These are phyloP conservation scores for Lepas anatifera DNA, from an alignment of 2,888 invertebrate genomes.

Conservation along the genomic window DNA sequence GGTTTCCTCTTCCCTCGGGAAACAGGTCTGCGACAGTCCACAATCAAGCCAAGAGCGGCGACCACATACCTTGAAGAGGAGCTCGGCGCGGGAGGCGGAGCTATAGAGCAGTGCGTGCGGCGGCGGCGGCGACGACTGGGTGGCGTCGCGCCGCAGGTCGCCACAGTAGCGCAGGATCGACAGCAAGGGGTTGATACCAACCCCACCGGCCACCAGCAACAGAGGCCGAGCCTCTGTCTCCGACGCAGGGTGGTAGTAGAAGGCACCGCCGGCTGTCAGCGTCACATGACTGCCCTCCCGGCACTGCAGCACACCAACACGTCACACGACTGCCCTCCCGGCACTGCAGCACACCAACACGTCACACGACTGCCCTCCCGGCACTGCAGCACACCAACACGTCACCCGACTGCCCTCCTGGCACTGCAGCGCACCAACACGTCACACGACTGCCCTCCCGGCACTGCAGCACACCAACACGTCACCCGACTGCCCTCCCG, in stretches of 20 bases:
- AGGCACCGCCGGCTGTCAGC: conserved; percentile 36
- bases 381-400: no score
- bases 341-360: background rate
- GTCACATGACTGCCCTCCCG: conserved; percentile 30
- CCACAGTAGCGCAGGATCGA: conserved; percentile 33
- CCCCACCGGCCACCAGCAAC: conserved; percentile 38
- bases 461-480: no score
- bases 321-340: background rate
- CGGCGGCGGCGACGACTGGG: conserved; percentile 19
- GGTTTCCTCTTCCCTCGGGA: no score
- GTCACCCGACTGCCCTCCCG: no score
- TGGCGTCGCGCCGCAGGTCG: conserved; percentile 24
- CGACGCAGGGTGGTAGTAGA: conserved; percentile 31
- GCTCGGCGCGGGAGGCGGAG: conserved; percentile 32
- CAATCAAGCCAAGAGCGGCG: no score
- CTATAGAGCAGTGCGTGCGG: conserved; percentile 32
- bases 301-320: conserved; percentile 30
- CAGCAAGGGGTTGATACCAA: conserved; percentile 38
- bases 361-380: no score
- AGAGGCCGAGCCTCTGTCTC: conserved; percentile 22
- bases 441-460: no score
- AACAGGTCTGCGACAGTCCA: no score
- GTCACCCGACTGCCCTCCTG: no score
- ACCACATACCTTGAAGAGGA: conserved; percentile 37
- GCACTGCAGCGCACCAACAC: no score